A percentile compares a stretch with the other conserved stretches of the same genome.
phyloP scores from a whole-genome alignment of 2,797 vertebrate species.

The Etheostoma nigrum region DNA sequence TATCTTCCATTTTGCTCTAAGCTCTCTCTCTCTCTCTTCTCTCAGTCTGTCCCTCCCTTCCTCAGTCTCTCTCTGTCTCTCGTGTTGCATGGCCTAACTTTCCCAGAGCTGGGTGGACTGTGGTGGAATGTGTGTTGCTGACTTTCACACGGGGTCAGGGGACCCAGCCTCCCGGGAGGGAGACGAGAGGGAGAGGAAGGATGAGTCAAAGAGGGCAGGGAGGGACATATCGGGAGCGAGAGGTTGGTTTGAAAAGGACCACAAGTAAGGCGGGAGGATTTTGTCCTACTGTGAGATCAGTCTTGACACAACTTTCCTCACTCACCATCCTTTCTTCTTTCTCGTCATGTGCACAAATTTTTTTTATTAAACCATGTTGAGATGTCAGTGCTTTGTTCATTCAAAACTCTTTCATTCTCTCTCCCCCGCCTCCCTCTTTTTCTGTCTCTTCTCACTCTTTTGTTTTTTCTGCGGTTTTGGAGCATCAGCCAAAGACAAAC shows the following conservation, averaged over 20 bases:
- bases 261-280: slow-evolving; percentile 32
- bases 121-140: slow-evolving; percentile 90
- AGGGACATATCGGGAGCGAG: slow-evolving; percentile 40
- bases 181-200: slow-evolving; percentile 51
- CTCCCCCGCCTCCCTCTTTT: not conserved
- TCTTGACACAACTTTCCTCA: not conserved
- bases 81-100: slow-evolving; percentile 76
- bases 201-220: slow-evolving; percentile 65
- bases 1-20: slow-evolving; percentile 49
- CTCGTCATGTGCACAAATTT: not conserved
- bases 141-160: slow-evolving; percentile 89
- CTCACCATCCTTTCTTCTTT: slow-evolving; percentile 1
- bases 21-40: slow-evolving; percentile 2
- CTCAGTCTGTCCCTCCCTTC: slow-evolving; percentile 10
- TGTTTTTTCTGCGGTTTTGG: slow-evolving; percentile 54
- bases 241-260: slow-evolving; percentile 40
- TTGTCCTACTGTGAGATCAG: not conserved
- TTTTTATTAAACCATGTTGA: not conserved
- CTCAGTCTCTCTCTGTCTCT: slow-evolving; percentile 41
- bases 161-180: slow-evolving; percentile 87
- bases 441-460: slow-evolving; percentile 38
- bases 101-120: slow-evolving; percentile 90
- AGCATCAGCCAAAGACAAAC: slow-evolving; percentile 50
- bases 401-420: not conserved
- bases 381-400: slow-evolving; percentile 11